phyloP scores from a whole-genome alignment of 2,113 vertebrate species.

The Leuciscus idus region DNA sequence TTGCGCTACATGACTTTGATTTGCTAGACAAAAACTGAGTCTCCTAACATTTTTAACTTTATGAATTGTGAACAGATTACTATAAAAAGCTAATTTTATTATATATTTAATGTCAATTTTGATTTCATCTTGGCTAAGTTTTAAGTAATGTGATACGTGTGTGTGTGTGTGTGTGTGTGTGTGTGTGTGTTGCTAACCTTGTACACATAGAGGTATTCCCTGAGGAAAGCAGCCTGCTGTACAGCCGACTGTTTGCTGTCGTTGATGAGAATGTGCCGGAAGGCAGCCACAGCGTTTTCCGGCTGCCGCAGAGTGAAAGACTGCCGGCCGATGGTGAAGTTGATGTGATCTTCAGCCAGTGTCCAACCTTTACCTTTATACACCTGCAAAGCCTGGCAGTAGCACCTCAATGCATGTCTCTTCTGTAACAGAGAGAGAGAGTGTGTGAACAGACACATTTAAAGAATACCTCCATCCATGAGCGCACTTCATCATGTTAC shows the following conservation, averaged over 20 bases:
- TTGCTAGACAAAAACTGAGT: neutral
- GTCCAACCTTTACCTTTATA: conserved; percentile 97
- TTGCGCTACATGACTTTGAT: neutral
- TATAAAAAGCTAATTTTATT: neutral
- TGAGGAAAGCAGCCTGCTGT: conserved; percentile 93
- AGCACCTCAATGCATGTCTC: conserved; percentile 94
- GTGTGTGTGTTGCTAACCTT: conserved; percentile 76
- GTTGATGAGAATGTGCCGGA: conserved; percentile 92
- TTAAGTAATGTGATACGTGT: neutral
- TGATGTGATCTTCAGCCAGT: conserved; percentile 97
- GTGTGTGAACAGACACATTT: neutral
- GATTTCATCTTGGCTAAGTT: too few species aligned
- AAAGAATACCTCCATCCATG: neutral
- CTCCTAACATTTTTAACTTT: neutral
- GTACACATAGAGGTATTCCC: conserved; percentile 97
- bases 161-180: too few species aligned
- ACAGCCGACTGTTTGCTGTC: conserved; percentile 92
- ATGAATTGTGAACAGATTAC: neutral
- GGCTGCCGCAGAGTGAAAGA: conserved; percentile 90
- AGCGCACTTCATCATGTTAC: neutral
- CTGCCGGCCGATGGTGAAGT: conserved; percentile 97
- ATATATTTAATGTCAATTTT: neutral
- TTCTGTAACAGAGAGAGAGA: conserved; percentile 73
- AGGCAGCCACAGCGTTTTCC: conserved; percentile 90
- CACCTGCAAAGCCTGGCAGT: conserved; percentile 98